Conservation (phyloP, 2,113 vertebrate species). For the Naja naja region DNA sequence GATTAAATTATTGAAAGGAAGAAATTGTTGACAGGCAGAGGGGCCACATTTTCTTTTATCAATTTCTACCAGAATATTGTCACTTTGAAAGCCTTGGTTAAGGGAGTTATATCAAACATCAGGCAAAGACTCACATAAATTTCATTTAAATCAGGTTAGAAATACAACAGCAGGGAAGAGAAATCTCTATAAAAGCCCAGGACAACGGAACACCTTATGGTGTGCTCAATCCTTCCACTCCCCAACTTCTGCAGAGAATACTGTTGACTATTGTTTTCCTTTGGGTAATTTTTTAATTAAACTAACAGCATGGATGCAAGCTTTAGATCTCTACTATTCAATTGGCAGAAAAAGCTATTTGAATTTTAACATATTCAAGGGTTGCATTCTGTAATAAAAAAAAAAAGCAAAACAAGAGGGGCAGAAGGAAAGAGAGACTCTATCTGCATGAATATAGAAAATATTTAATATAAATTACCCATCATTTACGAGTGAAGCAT, state of each 20-base stretch:
- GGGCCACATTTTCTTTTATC: no score
- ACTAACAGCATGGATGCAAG: conserved; percentile 78
- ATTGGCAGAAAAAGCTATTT: conserved; percentile 66
- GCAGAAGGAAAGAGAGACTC: background rate
- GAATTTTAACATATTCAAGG: conserved; percentile 72
- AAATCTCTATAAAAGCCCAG: conserved; percentile 73
- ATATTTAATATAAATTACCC: conserved; percentile 1
- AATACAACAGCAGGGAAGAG: conserved; percentile 67
- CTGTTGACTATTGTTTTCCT: conserved; percentile 77
- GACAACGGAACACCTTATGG: conserved; percentile 73
- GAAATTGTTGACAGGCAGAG: background rate
- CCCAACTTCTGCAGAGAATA: conserved; percentile 78
- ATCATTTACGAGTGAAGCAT: conserved; percentile 34
- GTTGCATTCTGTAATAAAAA: conserved; percentile 43
- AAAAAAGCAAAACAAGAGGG: background rate
- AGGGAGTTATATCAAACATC: conserved; percentile 62
- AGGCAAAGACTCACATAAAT: conserved; percentile 55
- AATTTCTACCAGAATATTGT: background rate
- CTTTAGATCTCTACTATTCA: conserved; percentile 74
- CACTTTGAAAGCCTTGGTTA: conserved; percentile 55
- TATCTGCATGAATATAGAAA: conserved; percentile 54
- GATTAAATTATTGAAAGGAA: background rate
- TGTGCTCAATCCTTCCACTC: conserved; percentile 76
- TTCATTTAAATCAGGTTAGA: conserved; percentile 77
- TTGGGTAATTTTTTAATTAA: conserved; percentile 82